A percentile compares a stretch with the other conserved stretches of the same genome.
phyloP scores from a whole-genome alignment of 2,797 vertebrate species.

The Amblyopsis hoosieri region DNA sequence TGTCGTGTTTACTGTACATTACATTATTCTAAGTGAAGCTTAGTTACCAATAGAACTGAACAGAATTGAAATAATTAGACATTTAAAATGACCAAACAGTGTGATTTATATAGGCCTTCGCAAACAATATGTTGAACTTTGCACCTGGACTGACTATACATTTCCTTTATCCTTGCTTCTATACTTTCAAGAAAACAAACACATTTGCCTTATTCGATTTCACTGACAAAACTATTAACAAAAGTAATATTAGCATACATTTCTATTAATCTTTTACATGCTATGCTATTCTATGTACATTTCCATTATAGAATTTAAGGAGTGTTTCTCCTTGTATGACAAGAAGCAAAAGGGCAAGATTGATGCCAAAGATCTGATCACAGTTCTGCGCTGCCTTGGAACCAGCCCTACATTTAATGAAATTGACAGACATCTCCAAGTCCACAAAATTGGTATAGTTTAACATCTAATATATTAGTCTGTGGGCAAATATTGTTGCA shows the following conservation, averaged over 20 bases:
- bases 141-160: too few relatives aligned
- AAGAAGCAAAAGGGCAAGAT: constrained; percentile 92
- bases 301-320: constrained; percentile 87
- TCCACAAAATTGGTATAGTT: constrained; percentile 85
- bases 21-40: too few relatives aligned
- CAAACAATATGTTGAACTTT: too few relatives aligned
- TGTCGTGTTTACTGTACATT: too few relatives aligned
- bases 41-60: too few relatives aligned
- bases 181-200: neutral
- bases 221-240: too few relatives aligned
- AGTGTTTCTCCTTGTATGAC: constrained; percentile 96
- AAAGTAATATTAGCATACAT: too few relatives aligned
- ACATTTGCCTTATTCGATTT: neutral
- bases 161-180: too few relatives aligned
- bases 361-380: constrained; percentile 84
- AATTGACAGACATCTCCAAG: constrained; percentile 85
- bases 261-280: neutral
- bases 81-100: too few relatives aligned
- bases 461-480: neutral
- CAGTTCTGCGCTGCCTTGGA: constrained; percentile 91
- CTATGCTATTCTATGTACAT: neutral
- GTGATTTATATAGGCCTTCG: too few relatives aligned
- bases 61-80: too few relatives aligned
- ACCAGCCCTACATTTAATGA: constrained; percentile 87
- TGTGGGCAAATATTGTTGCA: neutral